Evolutionary conservation across 1,140 invertebrate genomes (phyloP).

Genomic region (Drosophila miranda): DNA sequence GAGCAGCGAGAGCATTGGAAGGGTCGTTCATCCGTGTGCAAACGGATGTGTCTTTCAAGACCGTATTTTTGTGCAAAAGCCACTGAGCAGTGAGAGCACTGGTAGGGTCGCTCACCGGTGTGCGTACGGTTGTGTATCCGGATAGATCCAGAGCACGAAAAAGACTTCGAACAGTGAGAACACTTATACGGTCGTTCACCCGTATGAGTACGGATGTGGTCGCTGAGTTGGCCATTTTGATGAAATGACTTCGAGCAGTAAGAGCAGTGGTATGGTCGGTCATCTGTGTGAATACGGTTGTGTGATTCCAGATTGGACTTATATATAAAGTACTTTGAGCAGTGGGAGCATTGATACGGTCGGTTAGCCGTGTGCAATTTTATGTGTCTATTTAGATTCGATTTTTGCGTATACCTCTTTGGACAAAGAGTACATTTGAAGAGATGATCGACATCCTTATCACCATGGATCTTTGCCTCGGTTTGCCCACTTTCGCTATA

Average conservation of each 20-base stretch:
- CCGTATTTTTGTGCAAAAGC: neutral
- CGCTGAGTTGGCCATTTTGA: neutral
- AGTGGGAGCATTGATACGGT: conserved; percentile 3
- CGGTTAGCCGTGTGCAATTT: neutral
- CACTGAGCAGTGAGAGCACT: conserved; percentile 1
- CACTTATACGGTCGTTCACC: neutral
- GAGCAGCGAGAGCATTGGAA: neutral
- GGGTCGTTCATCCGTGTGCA: neutral
- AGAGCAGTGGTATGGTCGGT: conserved; percentile 9
- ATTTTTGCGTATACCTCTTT: too few species aligned
- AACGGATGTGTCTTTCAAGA: too few species aligned
- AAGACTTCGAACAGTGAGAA: conserved; percentile 7
- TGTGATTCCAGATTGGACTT: conserved; percentile 4
- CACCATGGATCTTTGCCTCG: too few species aligned
- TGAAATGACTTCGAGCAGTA: neutral
- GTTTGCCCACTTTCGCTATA: too few species aligned
- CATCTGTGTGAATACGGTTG: conserved; percentile 11
- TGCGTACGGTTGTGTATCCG: conserved; percentile 1
- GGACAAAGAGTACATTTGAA: too few species aligned
- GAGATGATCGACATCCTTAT: too few species aligned
- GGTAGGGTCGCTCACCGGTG: conserved; percentile 12
- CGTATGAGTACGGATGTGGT: neutral
- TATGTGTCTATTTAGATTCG: neutral
- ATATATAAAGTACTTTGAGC: neutral
- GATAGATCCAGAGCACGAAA: too few species aligned